Evolutionary conservation across 1,140 invertebrate genomes (phyloP), one percentile per base, ranked within the genome.

Genomic region (Kradibia gibbosae): DNA sequence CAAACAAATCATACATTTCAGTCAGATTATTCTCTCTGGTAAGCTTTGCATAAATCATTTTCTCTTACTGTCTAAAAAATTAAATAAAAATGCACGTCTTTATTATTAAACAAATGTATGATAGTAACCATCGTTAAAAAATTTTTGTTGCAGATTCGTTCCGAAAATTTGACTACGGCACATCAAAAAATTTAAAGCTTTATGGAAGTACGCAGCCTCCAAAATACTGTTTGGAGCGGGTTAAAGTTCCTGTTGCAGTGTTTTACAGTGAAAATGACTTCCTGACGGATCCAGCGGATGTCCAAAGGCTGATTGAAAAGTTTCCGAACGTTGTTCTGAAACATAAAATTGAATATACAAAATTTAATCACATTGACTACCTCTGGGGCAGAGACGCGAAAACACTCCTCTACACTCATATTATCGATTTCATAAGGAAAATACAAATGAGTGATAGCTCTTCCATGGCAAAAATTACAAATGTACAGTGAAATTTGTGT

Each of bases 211-310:
- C 86, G 0, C 82, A 89, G 36, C 92, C 93, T 57, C 92, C 93
- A 0, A 85, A 87, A 28, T 93, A 92, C 72, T 91, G 92, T 84
- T 85, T 94, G 4, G 91, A 88, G 70, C 90, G 89, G 74, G 89
- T 93, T 3, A 91, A 89, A 50, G 85, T 90, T 22, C 93, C 93
- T n/a, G 85, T 96, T 5, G 94, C 93, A 25, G 87, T 97, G 11
- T 95, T 95, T 86, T 96, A 94, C 85, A 94, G 94, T 4, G 92
- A 93, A 42, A 95, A 94, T 82, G 96, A 97, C 87, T 94, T 93
- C 85, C 88, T 97, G 0, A 94, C 93, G 3, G 91, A 93, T 74
- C 91, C 92, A 17, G 86, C 85, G 13, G 94, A 94, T 84, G 92
- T 95, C 0, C 91, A 93, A 83, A 91, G 91, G 67, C 86, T 95